Evolutionary conservation across 1,140 invertebrate genomes (phyloP), one percentile per base, ranked within the genome.

Genomic region (Trinorchestia longiramus): DNA sequence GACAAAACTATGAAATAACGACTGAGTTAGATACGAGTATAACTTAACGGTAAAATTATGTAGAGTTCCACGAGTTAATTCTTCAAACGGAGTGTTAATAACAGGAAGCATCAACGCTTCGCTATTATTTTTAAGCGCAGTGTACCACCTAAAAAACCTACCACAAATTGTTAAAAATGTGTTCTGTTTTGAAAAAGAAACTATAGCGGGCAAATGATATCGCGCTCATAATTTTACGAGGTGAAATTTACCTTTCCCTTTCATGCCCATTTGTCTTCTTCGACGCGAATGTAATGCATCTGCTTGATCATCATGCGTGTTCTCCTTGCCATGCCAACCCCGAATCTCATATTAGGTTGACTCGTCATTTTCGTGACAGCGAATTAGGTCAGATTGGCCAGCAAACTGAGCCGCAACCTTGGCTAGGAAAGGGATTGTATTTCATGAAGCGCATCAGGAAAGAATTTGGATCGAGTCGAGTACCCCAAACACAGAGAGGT

Each of bases 331-430:
- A 77, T 77, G 62, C 11, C 62, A 77, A 19, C 62, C 62, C 62
- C 62, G 62, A 77, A 77, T 77, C 36, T 36, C 62, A 77, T 23
- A 77, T 77, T 77, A 77, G 62, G 62, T 77, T 77, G 15, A 77
- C 28, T 90, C 23, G 88, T 43, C 43, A 19, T 0, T 43, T 47
- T 45, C 92, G 92, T 94, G 92, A 94, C 92, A 40, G 36, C 28
- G 43, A 94, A 45, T 94, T 40, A 47, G 92, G 92, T 94, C 43
- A 94, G 44, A 94, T 44, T 94, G 92, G 45, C 92, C 92, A 94
- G 92, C 40, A 94, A 15, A 6, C 36, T 43, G 92, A 47, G 43
- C 36, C 36, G 40, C 44, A 94, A 45, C 92, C 92, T 94, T 94
- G 92, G 36, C 92, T 94, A 23, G 43, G 44, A 40, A 43, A 94